Base-by-base conservation (phyloP, 1,140 invertebrate species). In the Aphaenogaster ashmeadi region DNA sequence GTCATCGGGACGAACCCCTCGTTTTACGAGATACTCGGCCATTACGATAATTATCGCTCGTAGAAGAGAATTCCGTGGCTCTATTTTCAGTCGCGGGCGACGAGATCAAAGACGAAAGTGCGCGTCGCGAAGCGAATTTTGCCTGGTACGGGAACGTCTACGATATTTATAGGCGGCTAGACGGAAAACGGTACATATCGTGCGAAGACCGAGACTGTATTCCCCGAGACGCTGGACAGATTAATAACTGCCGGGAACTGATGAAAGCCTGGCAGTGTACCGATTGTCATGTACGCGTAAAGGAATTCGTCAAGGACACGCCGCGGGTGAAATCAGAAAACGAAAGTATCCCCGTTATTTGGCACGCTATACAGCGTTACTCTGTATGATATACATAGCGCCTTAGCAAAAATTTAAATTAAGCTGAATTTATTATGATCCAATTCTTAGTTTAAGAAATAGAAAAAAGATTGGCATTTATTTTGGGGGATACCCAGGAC, bases 131-230 rank as follows among this genome's bases (percentile, higher is more conserved):
- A n/a, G 69, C 77, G 78, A 60, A 79, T 79, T 90, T 84, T 67
- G 52, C 71, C 83, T 54, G 36, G 58, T 36, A 72, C 44, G 47
- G 27, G n/a, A 15, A 54, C 44, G 58, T 74, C 18, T 27, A 38
- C 13, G 21, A 58, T 91, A 91, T 91, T 91, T 90, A 91, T 91
- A 91, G 90, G 79, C 85, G 47, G 67, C 27, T 84, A 50, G 75
- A 86, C 44, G 83, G 89, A 90, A 91, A 90, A 91, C 77, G 83
- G 74, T 78, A 50, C 50, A 18, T 66, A 79, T 66, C 50, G 72
- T 0, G 52, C 7, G 36, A 11, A 69, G 33, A 47, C 80, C 41
- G 58, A 86, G 89, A 79, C 13, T 69, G 36, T 77, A 75, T 81
- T 88, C 89, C 41, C 58, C 58, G 52, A 74, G 58, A 64, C 56